Base-by-base conservation (phyloP, 2,797 vertebrate genomes). In the Siniperca obscura region DNA sequence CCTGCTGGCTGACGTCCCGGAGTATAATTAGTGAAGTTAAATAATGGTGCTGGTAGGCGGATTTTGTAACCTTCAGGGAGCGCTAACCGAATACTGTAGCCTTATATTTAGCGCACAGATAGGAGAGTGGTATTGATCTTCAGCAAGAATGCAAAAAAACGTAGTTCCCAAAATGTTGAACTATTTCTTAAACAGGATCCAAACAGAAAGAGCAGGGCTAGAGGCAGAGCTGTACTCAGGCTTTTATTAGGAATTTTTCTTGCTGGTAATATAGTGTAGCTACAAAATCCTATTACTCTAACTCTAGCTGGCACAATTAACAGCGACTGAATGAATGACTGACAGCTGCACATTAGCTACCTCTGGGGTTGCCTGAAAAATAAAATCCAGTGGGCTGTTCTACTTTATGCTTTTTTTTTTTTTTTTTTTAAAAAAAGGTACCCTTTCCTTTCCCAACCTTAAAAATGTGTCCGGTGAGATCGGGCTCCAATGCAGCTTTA, bases 251-350 rank as follows among this genome's bases (percentile, higher is more conserved):
- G 22, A 5, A 11, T n/a, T 74, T 46, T 62, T 59, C 11, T 40
- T 56, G 62, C 44, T 76, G 55, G 57, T 73, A 59, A 75, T 57
- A 62, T 22, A 68, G 25, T 46, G 42, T 14, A 56, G 42, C 68
- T 57, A 19, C 40, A 76, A 76, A 55, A 77, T 66, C 64, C 61
- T 30, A 75, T 82, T 62, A 69, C 21, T 25, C 22, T 30, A 30
- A 69, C 17, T 66, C 34, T 44, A 44, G 21, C 53, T 78, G 50
- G 27, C 50, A 56, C 48, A 79, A 65, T 73, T 56, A 74, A 60
- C 19, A 74, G 70, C 10, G 1, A 42, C 56, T 57, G 53, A 80
- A 57, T 57, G n/a, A 70, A 14, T 65, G 80, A 78, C 30, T 53
- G 69, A 70, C 71, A 62, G 75, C 75, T 30, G n/a, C 30, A 21